A percentile compares a stretch with the other conserved stretches of the same genome.
These are phyloP conservation scores for Parnassius orleans DNA, from an alignment of 2,888 invertebrate species.

Conservation along the genomic window DNA sequence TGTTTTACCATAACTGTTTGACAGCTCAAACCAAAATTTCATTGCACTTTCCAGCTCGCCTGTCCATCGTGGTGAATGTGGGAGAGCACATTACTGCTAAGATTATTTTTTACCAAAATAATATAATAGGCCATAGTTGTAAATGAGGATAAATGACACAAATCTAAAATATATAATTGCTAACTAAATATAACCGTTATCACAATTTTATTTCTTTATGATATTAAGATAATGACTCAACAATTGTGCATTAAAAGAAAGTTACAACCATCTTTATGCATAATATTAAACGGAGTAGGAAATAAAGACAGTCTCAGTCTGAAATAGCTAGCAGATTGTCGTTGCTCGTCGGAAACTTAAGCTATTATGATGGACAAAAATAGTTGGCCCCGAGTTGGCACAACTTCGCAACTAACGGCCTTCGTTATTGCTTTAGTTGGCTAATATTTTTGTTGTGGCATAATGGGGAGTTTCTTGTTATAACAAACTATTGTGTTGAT, in stretches of 20 bases:
- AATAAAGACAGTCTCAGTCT: constrained; percentile 49
- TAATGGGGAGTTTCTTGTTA: constrained; percentile 57
- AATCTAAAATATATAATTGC: too few relatives aligned
- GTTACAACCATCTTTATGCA: constrained; percentile 26
- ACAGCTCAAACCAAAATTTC: too few relatives aligned
- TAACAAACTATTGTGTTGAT: constrained; percentile 61
- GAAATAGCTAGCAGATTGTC: constrained; percentile 59
- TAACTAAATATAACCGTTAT: constrained; percentile 6
- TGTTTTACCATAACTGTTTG: too few relatives aligned
- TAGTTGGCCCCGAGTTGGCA: constrained; percentile 62
- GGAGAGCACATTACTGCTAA: too few relatives aligned
- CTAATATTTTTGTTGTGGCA: constrained; percentile 71
- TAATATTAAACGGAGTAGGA: constrained; percentile 37
- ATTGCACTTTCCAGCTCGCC: too few relatives aligned
- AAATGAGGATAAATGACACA: too few relatives aligned
- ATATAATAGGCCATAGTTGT: too few relatives aligned
- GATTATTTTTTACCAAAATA: too few relatives aligned
- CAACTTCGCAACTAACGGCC: constrained; percentile 63
- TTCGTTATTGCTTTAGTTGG: constrained; percentile 77
- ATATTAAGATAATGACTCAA: constrained; percentile 19
- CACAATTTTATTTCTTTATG: constrained; percentile 18
- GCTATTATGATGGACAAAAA: constrained; percentile 78
- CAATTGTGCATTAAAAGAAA: constrained; percentile 26
- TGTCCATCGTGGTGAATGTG: too few relatives aligned
- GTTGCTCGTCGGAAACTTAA: constrained; percentile 55